Percentiles rank a stretch among this genome's conserved stretches.
Evolutionary conservation across 2,113 vertebrate genomes (phyloP).

Genomic region (Perca fluviatilis): DNA sequence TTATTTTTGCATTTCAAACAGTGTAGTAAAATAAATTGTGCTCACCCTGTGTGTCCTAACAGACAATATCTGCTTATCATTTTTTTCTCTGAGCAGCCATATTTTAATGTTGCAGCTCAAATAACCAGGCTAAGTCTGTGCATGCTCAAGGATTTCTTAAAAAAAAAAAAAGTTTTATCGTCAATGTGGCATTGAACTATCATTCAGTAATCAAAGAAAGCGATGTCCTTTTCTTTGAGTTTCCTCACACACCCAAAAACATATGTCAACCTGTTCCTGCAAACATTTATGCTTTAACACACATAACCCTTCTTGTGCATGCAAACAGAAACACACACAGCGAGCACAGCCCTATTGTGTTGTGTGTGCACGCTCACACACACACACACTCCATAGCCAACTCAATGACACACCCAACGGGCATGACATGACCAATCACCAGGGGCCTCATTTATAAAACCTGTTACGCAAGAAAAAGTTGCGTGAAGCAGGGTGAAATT

Average conservation of each 20-base stretch:
- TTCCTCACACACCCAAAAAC: not conserved
- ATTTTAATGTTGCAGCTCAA: not conserved
- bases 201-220: not conserved
- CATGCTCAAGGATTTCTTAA: not conserved
- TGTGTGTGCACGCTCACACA: conserved; percentile 10
- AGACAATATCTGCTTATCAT: not conserved
- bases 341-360: conserved; percentile 9
- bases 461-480: too few relatives aligned
- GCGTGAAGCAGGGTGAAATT: too few relatives aligned
- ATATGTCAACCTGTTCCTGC: not conserved
- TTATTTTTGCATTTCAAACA: not conserved
- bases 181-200: not conserved
- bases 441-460: too few relatives aligned
- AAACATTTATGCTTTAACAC: not conserved
- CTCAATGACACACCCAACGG: conserved; percentile 46
- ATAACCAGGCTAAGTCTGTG: not conserved
- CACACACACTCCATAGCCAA: conserved; percentile 32
- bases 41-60: not conserved
- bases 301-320: not conserved
- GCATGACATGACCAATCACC: conserved; percentile 67
- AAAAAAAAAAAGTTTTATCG: not conserved
- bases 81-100: not conserved
- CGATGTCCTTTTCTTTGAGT: not conserved
- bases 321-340: not conserved
- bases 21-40: not conserved